A percentile compares a stretch with the other conserved stretches of the same genome.
Conservation (phyloP, 2,113 vertebrate genomes). For the Microtus oregoni region DNA sequence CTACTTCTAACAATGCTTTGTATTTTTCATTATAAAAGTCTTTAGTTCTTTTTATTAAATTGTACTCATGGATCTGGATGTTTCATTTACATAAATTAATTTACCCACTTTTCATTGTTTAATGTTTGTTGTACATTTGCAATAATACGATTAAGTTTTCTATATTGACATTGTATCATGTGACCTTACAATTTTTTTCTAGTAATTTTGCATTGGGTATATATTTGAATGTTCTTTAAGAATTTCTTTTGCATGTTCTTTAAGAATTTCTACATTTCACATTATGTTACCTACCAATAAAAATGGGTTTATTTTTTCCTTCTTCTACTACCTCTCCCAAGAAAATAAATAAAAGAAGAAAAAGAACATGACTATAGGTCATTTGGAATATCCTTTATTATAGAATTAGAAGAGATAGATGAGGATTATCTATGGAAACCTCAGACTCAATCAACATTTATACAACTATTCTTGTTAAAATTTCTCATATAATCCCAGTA, state of each 20-base stretch:
- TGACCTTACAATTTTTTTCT: not conserved
- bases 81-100: not conserved
- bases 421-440: constrained; percentile 18
- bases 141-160: not conserved
- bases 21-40: not conserved
- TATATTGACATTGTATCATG: not conserved
- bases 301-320: not conserved
- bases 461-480: not conserved
- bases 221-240: not conserved
- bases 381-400: constrained; percentile 29
- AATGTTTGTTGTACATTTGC: not conserved
- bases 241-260: too few species aligned
- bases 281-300: not conserved
- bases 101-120: not conserved
- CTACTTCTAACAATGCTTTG: not conserved
- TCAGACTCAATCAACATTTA: constrained; percentile 1
- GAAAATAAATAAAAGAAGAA: not conserved
- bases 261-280: not conserved
- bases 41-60: not conserved
- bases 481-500: not conserved
- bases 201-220: not conserved
- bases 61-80: not conserved
- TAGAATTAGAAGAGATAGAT: constrained; percentile 16
- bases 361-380: not conserved
- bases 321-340: not conserved